Conservation (phyloP, 2,797 vertebrate genomes). For the Moxostoma hubbsi region DNA sequence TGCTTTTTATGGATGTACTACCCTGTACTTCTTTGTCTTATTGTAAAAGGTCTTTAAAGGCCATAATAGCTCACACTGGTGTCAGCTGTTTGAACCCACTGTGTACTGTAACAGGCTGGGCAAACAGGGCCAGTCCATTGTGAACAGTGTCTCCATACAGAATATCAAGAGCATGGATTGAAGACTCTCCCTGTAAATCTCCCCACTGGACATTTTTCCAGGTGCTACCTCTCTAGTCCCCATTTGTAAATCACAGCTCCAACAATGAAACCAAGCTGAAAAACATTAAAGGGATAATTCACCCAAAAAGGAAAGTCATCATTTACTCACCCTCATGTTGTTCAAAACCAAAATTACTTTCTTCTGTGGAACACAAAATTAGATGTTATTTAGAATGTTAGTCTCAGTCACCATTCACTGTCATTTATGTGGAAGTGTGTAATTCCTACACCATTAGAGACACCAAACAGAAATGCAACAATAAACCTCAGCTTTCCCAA, state of each 20-base stretch:
- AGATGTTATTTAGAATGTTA: no score
- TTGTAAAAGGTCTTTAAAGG: constrained; percentile 17
- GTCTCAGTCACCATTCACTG: no score
- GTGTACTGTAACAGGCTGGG: background rate
- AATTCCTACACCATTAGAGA: no score
- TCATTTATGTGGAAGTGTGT: no score
- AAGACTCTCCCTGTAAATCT: constrained; percentile 26
- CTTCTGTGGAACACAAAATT: no score
- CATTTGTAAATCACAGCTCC: background rate
- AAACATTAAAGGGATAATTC: constrained; percentile 39
- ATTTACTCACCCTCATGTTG: no score
- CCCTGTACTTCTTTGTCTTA: background rate
- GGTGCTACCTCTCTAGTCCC: constrained; percentile 58
- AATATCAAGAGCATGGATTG: background rate
- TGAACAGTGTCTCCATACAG: background rate
- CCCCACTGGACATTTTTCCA: constrained; percentile 64
- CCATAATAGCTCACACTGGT: background rate
- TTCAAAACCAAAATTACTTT: no score
- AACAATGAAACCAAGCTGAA: constrained; percentile 22
- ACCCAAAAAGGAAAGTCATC: no score
- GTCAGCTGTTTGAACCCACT: background rate
- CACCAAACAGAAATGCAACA: no score
- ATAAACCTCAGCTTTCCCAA: no score
- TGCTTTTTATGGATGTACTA: background rate
- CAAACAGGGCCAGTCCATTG: constrained; percentile 11